phyloP scores from a whole-genome alignment of 2,888 invertebrate genomes.

The Ryuthela nishihirai region DNA sequence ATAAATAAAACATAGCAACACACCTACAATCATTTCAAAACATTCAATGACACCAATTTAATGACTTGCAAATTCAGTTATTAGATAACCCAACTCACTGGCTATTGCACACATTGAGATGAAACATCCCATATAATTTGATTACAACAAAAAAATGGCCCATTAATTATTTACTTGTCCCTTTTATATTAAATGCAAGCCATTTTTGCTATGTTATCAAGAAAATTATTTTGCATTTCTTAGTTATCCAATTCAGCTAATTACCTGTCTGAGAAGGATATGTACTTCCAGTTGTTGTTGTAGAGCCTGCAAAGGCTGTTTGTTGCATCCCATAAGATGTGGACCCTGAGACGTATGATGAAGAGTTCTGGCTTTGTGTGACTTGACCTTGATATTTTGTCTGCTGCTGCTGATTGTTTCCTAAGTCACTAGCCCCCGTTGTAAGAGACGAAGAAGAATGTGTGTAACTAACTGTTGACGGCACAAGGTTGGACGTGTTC shows the following conservation, averaged over 20 bases:
- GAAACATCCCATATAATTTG: too few species aligned
- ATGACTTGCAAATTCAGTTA: too few species aligned
- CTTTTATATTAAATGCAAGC: too few species aligned
- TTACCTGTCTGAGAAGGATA: conserved; percentile 35
- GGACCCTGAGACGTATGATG: conserved; percentile 16
- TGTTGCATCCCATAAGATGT: conserved; percentile 27
- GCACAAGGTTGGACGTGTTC: conserved; percentile 27
- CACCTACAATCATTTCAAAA: too few species aligned
- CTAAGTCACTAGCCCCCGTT: conserved; percentile 10
- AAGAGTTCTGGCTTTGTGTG: conserved; percentile 23
- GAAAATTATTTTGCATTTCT: not conserved
- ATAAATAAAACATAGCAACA: too few species aligned
- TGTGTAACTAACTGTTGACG: conserved; percentile 24
- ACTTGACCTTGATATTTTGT: conserved; percentile 26
- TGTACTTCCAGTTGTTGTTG: conserved; percentile 23
- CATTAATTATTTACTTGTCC: too few species aligned
- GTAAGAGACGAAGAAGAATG: conserved; percentile 17
- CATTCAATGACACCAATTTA: too few species aligned
- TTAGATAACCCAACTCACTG: too few species aligned
- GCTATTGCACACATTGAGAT: too few species aligned
- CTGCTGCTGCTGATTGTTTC: conserved; percentile 10
- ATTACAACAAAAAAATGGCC: too few species aligned
- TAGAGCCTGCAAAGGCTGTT: conserved; percentile 21
- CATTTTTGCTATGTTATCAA: too few species aligned
- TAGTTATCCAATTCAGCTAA: not conserved